Base-by-base conservation (phyloP, 2,888 invertebrate genomes). In the Argyra leucocephala region DNA sequence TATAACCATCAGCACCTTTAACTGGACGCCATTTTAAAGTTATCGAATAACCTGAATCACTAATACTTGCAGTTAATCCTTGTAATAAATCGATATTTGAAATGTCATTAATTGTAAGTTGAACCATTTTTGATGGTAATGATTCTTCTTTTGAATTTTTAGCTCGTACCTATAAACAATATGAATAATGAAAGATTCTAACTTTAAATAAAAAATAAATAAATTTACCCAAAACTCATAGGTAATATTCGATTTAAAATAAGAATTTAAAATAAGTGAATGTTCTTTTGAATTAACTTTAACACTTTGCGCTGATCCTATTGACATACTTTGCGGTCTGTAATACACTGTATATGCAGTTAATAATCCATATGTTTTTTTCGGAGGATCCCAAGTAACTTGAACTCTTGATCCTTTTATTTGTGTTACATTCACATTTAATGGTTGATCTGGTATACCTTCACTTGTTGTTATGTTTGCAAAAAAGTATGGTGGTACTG, bases 401-500 rank as follows among this genome's bases (percentile, higher is more conserved):
- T 84, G 81, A 21, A 91, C 83, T n/a, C 85, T 79, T 1, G 83
- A 82, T 0, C 86, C 86, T 70, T 87, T 85, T 68, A 82, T 79
- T 74, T 90, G 90, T 0, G 80, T 81, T 0, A 86, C 86, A 0
- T 83, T 83, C 0, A 92, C 78, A 64, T 86, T 85, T 67, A 81
- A 80, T 0, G 92, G 91, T n/a, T 85, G 83, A 6, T 84, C 84
- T 0, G 92, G 91, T 3, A 83, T 83, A 75, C 86, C 88, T 80
- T 89, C 88, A 0, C 82, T 82, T 0, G 91, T 91, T n/a, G 80
- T 84, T 0, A 85, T 83, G 62, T 83, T 81, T 5, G 84, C 80
- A 72, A 82, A 88, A 72, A 84, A 84, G 59, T 84, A 84, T 0
- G 91, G 88, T 0, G 88, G 83, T 0, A 83, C 83, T 48, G 70